Evolutionary conservation across 92 coral and sea anemone genomes (phyloP).

Genomic region (Desmophyllum pertusum): DNA sequence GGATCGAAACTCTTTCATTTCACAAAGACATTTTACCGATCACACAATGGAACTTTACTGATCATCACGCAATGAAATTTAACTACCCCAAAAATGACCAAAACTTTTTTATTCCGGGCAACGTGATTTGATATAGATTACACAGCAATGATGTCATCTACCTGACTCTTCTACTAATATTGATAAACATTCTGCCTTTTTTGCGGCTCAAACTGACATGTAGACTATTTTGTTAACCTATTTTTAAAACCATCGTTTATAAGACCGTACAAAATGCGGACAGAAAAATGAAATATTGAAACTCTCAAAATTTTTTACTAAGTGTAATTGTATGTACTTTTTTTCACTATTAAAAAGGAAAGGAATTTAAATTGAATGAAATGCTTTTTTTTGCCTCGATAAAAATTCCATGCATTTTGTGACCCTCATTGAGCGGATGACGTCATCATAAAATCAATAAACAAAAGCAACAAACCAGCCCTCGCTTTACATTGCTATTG

Average conservation of each 20-base stretch:
- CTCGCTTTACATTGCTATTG: neutral
- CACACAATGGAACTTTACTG: neutral
- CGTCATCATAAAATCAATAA: neutral
- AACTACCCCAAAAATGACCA: too few relatives aligned
- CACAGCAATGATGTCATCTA: conserved; percentile 9
- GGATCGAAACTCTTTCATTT: too few relatives aligned
- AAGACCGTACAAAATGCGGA: too few relatives aligned
- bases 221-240: too few relatives aligned
- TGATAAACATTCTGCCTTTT: too few relatives aligned
- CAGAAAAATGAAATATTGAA: neutral
- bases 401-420: neutral
- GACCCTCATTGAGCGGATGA: neutral
- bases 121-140: neutral
- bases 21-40: neutral
- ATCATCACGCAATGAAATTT: too few relatives aligned
- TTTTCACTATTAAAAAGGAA: neutral
- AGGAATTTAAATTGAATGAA: neutral
- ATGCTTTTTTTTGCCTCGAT: neutral
- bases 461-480: neutral
- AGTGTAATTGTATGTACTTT: neutral
- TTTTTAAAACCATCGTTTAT: too few relatives aligned
- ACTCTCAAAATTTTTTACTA: neutral
- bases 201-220: too few relatives aligned
- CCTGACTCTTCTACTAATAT: neutral
- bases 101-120: neutral